phyloP scores from a whole-genome alignment of 2,888 invertebrate species.

The Gibbula magus region DNA sequence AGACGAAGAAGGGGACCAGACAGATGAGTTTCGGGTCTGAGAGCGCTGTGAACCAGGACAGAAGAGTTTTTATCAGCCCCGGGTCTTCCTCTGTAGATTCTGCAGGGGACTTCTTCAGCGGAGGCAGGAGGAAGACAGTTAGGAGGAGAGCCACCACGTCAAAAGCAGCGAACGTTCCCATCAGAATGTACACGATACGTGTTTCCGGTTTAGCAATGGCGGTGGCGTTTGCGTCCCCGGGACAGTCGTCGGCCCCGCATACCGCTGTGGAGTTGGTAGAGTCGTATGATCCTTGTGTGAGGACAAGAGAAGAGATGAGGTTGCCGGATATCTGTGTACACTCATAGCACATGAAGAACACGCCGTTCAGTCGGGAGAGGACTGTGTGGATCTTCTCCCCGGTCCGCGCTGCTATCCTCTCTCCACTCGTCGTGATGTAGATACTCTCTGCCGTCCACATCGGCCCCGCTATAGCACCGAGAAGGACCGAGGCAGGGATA shows the following conservation, averaged over 20 bases:
- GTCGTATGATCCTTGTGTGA: slow-evolving; percentile 45
- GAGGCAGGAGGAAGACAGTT: slow-evolving; percentile 48
- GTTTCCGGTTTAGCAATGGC: slow-evolving; percentile 43
- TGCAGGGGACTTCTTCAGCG: slow-evolving; percentile 36
- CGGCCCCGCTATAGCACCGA: slow-evolving; percentile 63
- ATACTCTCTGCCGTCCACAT: slow-evolving; percentile 68
- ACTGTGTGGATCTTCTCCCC: slow-evolving; percentile 46
- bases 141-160: slow-evolving; percentile 54
- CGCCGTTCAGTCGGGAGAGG: slow-evolving; percentile 62
- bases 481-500: slow-evolving; percentile 60
- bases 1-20: slow-evolving; percentile 63
- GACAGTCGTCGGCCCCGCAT: slow-evolving; percentile 63
- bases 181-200: slow-evolving; percentile 51
- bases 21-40: slow-evolving; percentile 50
- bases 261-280: slow-evolving; percentile 2
- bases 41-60: slow-evolving; percentile 44
- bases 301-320: slow-evolving; percentile 59
- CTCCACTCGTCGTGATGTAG: slow-evolving; percentile 59
- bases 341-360: slow-evolving; percentile 61
- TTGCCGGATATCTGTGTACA: slow-evolving; percentile 64
- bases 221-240: slow-evolving; percentile 33
- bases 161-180: slow-evolving; percentile 54
- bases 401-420: slow-evolving; percentile 49
- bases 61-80: slow-evolving; percentile 34
- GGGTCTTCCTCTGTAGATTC: slow-evolving; percentile 24